A percentile compares a stretch with the other conserved stretches of the same genome.
These are phyloP conservation scores for Periophthalmodon schlosseri DNA, from an alignment of 2,113 vertebrate genomes.

Conservation along the genomic window DNA sequence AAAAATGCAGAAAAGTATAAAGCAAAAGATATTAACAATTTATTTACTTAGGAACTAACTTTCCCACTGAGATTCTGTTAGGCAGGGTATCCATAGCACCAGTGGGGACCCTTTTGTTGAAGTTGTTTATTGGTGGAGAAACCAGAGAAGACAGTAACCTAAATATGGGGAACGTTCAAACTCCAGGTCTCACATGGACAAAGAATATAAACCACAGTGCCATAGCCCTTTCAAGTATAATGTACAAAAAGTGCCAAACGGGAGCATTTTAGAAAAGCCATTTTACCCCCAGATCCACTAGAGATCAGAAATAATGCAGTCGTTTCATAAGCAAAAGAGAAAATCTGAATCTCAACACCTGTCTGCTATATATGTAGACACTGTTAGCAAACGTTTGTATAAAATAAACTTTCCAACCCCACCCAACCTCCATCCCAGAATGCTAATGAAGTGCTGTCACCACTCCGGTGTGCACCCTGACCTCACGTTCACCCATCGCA, in stretches of 20 bases:
- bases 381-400: background rate
- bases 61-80: background rate
- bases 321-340: background rate
- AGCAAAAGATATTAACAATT: too few species aligned
- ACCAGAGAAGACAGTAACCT: background rate
- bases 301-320: background rate
- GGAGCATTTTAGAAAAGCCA: too few species aligned
- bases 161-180: background rate
- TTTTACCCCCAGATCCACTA: background rate
- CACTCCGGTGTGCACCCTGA: slow-evolving; percentile 33
- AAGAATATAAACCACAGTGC: background rate
- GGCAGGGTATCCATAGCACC: background rate
- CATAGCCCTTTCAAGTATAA: too few species aligned
- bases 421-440: background rate
- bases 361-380: background rate
- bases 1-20: too few species aligned
- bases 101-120: background rate
- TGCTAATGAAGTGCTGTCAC: slow-evolving; percentile 32
- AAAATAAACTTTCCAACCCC: background rate
- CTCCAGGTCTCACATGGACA: background rate
- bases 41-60: background rate
- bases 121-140: background rate
- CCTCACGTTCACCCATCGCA: slow-evolving; percentile 22
- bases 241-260: background rate
- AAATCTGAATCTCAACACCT: background rate